phyloP scores from a whole-genome alignment of 2,797 vertebrate species.

The Aphelocoma californica region DNA sequence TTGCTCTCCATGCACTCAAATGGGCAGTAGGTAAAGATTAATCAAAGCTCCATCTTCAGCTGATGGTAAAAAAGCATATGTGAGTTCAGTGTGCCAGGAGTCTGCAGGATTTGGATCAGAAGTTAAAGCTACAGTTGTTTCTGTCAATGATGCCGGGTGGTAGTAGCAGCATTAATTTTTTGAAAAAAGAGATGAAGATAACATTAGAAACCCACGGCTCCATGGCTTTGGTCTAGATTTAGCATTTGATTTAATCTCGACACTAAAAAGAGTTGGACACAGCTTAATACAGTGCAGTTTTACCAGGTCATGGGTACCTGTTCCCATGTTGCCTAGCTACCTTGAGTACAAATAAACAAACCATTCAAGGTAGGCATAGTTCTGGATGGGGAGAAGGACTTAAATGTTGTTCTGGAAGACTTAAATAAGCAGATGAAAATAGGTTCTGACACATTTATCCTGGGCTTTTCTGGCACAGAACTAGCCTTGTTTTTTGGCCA shows the following conservation, averaged over 20 bases:
- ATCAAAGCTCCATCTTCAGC: background rate
- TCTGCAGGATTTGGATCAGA: background rate
- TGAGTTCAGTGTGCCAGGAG: background rate
- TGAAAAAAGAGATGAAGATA: background rate
- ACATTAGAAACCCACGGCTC: background rate
- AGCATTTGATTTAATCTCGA: background rate
- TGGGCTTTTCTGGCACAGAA: background rate
- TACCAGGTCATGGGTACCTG: background rate
- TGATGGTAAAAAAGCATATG: background rate
- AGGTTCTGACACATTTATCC: slow-evolving; percentile 31
- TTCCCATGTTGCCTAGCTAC: slow-evolving; percentile 41
- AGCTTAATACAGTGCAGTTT: background rate
- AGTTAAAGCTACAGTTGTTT: background rate
- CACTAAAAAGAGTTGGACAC: background rate
- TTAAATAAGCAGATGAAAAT: slow-evolving; percentile 43
- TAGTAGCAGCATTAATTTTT: background rate
- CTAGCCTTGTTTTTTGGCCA: background rate
- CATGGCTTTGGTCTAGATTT: background rate
- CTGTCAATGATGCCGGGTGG: background rate
- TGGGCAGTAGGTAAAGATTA: background rate
- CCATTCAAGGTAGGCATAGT: background rate
- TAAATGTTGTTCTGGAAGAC: background rate
- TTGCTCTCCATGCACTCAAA: background rate
- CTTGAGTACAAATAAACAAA: slow-evolving; percentile 2
- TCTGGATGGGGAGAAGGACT: background rate